Evolutionary conservation across 1,140 invertebrate genomes (phyloP), one percentile per base, ranked within the genome.

Genomic region (Protaetia brevitarsis): DNA sequence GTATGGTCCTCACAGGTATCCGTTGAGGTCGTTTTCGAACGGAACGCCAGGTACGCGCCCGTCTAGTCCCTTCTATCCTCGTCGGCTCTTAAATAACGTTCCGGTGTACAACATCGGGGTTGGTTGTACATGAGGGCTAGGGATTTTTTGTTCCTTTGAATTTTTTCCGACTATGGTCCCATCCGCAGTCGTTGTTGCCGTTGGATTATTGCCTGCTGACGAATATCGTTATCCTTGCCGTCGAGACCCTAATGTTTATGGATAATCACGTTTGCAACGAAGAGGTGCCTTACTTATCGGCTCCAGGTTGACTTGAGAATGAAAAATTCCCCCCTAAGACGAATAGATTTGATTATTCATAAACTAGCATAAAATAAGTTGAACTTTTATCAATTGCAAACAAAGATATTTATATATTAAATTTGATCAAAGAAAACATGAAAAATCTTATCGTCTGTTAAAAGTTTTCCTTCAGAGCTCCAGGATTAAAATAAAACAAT

Each of bases 1-100:
- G 41, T 51, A 51, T 51, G 41, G 41, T 51, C 41, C 41, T 51
- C 41, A 51, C 37, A 45, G 41, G 41, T 51, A 51, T 51, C 41
- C 11, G 16, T 10, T 51, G 41, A 51, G 41, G 41, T 51, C 41
- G 41, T 51, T 51, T 23, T 21, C 26, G 26, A 51, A 51, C 26
- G 41, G n/a, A 51, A 51, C 16, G 41, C 41, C 41, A 51, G 41
- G 41, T 51, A 51, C 41, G n/a, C n/a, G n/a, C n/a, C 26, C 16
- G 41, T 51, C 41, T 21, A 16, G 41, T 51, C 41, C 41, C 41
- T 51, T 51, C 41, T 16, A 16, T 45, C 19, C 41, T 51, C 41
- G 11, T 51, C 41, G 41, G 2, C 41, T 51, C 41, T 19, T 51
- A 51, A 51, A 51, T 19, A 51, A 51, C 19, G 26, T 51, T 51